Conservation (phyloP, 1,140 invertebrate species). For the Theocolax elegans region DNA sequence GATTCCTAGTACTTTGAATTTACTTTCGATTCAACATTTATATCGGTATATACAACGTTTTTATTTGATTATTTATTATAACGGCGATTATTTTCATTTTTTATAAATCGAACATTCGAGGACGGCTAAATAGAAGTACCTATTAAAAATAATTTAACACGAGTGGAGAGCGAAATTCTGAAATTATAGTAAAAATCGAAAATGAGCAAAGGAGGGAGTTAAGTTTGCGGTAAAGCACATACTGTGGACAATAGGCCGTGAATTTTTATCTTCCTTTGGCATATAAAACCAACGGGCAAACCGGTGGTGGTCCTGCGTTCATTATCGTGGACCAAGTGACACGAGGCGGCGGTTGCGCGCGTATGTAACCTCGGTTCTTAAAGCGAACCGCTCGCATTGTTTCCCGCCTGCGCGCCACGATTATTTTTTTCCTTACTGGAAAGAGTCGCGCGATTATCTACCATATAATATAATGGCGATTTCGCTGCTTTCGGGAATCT, state of each 20-base stretch:
- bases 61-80: too few species aligned
- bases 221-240: slow-evolving; percentile 8
- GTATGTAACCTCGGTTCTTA: not conserved
- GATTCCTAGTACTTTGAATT: not conserved
- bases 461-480: not conserved
- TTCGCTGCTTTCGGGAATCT: not conserved
- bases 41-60: not conserved
- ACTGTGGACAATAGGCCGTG: not conserved
- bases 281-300: too few species aligned
- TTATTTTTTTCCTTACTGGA: not conserved
- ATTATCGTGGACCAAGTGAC: slow-evolving; percentile 21
- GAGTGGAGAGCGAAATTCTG: too few species aligned
- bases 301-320: slow-evolving; percentile 16
- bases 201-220: not conserved
- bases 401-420: slow-evolving; percentile 14
- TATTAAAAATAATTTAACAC: too few species aligned
- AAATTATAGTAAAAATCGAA: too few species aligned
- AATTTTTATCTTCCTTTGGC: too few species aligned
- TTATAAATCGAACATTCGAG: too few species aligned
- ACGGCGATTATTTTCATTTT: too few species aligned
- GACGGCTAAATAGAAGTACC: too few species aligned
- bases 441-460: not conserved
- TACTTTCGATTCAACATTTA: not conserved
- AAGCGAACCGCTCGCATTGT: slow-evolving; percentile 27
- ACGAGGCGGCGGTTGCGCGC: slow-evolving; percentile 1